These are phyloP conservation scores for Harpagifer antarcticus DNA, from an alignment of 2,797 vertebrate species.

Conservation along the genomic window DNA sequence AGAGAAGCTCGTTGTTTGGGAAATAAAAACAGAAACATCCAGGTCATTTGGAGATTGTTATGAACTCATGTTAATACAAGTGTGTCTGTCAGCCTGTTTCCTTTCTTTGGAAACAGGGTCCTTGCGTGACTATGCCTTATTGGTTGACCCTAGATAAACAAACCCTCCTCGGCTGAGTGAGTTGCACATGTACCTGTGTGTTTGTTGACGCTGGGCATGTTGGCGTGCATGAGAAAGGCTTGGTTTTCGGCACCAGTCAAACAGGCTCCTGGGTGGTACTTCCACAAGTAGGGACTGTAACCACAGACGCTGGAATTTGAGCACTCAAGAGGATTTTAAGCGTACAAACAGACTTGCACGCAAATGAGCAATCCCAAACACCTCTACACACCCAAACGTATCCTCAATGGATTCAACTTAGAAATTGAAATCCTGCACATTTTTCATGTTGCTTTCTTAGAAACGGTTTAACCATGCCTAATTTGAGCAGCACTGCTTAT, in stretches of 20 bases:
- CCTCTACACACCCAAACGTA: slow-evolving; percentile 5
- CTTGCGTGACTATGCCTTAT: slow-evolving; percentile 62
- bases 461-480: background rate
- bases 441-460: slow-evolving; percentile 3
- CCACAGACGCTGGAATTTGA: slow-evolving; percentile 49
- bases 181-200: slow-evolving; percentile 37
- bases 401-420: background rate
- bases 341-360: slow-evolving; percentile 37
- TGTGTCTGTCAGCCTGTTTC: slow-evolving; percentile 4
- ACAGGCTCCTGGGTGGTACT: slow-evolving; percentile 66
- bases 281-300: slow-evolving; percentile 38
- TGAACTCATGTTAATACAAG: slow-evolving; percentile 21
- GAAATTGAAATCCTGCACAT: slow-evolving; percentile 12
- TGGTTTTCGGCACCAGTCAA: slow-evolving; percentile 23
- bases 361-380: slow-evolving; percentile 33
- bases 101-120: slow-evolving; percentile 8
- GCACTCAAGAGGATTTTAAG: slow-evolving; percentile 40
- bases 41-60: slow-evolving; percentile 12
- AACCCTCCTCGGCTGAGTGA: slow-evolving; percentile 28
- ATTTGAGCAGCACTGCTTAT: background rate
- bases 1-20: background rate
- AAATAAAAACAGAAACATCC: slow-evolving; percentile 3
- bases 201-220: slow-evolving; percentile 73
- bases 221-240: slow-evolving; percentile 55
- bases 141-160: slow-evolving; percentile 72